Base-by-base conservation (phyloP, 2,113 vertebrate genomes). In the Theristicus caerulescens region DNA sequence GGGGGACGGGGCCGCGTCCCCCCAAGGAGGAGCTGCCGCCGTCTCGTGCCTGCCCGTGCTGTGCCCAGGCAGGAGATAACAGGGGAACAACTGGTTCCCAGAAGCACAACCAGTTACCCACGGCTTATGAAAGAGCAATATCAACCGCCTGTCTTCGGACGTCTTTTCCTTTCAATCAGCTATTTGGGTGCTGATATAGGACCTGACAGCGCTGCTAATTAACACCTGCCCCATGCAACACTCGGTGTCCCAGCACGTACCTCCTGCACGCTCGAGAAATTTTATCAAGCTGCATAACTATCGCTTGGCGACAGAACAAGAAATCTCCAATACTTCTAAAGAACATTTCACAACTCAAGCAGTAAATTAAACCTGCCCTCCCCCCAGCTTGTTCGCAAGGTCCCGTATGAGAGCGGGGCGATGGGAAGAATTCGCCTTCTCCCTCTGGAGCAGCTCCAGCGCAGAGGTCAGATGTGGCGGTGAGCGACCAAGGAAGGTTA, bases 401-500 rank as follows among this genome's bases (percentile, higher is more conserved):
- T 18, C 44, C 82, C 21, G n/a, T 4, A 9, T 3, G 7, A 24
- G 31, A 38, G 55, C 8, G 2, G n/a, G 44, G 29, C 18, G 16
- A 34, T 20, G 38, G 85, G 44, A 83, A 44, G 74, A 21, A 26
- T 67, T 71, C 32, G 8, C 70, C 22, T 31, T 77, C 76, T 88
- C 46, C 58, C 44, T 42, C 74, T 52, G 81, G 86, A 82, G 64
- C 27, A 32, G 9, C 65, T 71, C 83, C 96, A 90, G 84, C 3
- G 3, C 29, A 6, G 32, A 11, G 82, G 76, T 80, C 58, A 27
- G 70, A 49, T 9, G 15, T 27, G 86, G 74, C 18, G 3, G 55
- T 10, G 65, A 59, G 26, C 31, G 54, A 93, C 94, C 10, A 66
- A 78, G 93, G 89, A 96, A 97, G 98, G 98, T 97, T 94, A 96